Percentiles rank a stretch among this genome's conserved stretches.
These are phyloP conservation scores for Dromius quadrimaculatus DNA, from an alignment of 2,888 invertebrate genomes.

Conservation along the genomic window DNA sequence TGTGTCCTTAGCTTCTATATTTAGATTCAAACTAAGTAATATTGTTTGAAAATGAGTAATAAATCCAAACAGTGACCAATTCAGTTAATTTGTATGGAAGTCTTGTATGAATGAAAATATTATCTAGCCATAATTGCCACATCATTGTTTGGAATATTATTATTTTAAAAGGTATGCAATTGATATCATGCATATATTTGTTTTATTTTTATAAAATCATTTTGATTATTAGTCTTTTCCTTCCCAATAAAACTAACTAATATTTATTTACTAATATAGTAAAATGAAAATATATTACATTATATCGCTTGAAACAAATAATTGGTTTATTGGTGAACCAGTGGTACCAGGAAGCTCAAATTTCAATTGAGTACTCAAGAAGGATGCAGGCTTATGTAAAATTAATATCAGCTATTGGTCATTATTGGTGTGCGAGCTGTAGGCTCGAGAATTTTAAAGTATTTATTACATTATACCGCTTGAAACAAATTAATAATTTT, in stretches of 20 bases:
- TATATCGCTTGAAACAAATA: too few relatives aligned
- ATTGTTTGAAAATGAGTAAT: slow-evolving; percentile 7
- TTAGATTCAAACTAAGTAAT: not conserved
- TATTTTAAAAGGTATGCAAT: not conserved
- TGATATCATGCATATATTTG: slow-evolving; percentile 10
- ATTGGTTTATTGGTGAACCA: too few relatives aligned
- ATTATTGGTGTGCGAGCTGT: too few relatives aligned
- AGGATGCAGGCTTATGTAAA: too few relatives aligned
- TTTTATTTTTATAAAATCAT: slow-evolving; percentile 6
- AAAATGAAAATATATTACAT: not conserved
- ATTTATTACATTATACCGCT: too few relatives aligned
- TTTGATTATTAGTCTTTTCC: too few relatives aligned
- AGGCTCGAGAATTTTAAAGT: too few relatives aligned
- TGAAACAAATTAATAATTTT: too few relatives aligned
- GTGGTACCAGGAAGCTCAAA: too few relatives aligned
- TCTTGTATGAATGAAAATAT: slow-evolving; percentile 15
- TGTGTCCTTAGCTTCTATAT: slow-evolving; percentile 19
- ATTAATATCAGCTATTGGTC: too few relatives aligned
- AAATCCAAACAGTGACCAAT: slow-evolving; percentile 24
- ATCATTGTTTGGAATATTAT: not conserved
- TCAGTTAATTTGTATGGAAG: slow-evolving; percentile 14
- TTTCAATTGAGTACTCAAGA: too few relatives aligned
- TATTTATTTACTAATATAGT: not conserved
- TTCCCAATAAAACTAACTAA: too few relatives aligned
- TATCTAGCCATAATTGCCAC: not conserved